These are phyloP conservation scores for Drosophila anceps DNA, from an alignment of 2,888 invertebrate genomes.

Conservation along the genomic window DNA sequence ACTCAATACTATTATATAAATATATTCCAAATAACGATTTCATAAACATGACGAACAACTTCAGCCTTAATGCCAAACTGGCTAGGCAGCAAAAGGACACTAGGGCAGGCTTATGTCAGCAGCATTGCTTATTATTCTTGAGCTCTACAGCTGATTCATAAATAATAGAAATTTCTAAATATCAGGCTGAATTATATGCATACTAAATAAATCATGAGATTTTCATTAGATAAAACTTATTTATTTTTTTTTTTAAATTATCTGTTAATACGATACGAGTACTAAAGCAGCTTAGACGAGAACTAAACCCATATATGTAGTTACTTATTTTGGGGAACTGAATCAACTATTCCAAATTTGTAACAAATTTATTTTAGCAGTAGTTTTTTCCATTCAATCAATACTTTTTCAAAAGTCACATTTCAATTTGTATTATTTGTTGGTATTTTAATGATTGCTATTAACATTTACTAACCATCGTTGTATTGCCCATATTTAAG, in stretches of 20 bases:
- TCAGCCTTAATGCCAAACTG: too few species aligned
- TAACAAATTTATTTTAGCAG: background rate
- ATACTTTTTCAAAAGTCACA: background rate
- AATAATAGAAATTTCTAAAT: background rate
- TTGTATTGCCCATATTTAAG: slow-evolving; percentile 67
- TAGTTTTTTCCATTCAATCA: background rate
- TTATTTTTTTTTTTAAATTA: background rate
- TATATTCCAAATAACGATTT: too few species aligned
- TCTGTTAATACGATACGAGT: background rate
- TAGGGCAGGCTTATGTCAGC: background rate
- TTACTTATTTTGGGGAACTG: too few species aligned
- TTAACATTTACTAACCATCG: slow-evolving; percentile 63
- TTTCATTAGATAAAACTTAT: background rate
- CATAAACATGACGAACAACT: too few species aligned
- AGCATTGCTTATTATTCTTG: background rate
- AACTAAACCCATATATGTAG: background rate
- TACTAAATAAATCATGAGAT: background rate
- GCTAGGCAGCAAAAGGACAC: background rate
- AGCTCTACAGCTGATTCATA: background rate
- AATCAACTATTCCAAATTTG: too few species aligned
- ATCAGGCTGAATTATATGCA: background rate
- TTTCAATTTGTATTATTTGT: background rate
- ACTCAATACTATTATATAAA: too few species aligned
- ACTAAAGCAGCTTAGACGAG: background rate
- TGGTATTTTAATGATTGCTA: background rate